phyloP scores from a whole-genome alignment of 2,888 invertebrate species.

The Dichetophora obliterata region DNA sequence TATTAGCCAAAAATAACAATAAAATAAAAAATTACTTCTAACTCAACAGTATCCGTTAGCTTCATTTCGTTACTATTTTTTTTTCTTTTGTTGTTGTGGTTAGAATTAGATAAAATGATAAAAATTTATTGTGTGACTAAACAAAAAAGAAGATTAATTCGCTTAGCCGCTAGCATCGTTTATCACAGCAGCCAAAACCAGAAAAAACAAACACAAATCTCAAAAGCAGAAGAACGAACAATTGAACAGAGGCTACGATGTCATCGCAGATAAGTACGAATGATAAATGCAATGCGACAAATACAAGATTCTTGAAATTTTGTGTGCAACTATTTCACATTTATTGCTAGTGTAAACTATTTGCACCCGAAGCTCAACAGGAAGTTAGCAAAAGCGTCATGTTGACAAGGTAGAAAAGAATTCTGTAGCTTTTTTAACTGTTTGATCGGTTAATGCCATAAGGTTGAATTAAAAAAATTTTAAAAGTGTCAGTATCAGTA shows the following conservation, averaged over 20 bases:
- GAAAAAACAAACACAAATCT: neutral
- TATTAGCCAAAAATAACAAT: neutral
- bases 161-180: neutral
- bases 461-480: too few species aligned
- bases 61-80: neutral
- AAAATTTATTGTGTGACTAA: slow-evolving; percentile 23
- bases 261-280: slow-evolving; percentile 3
- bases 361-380: too few species aligned
- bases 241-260: neutral
- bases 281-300: neutral
- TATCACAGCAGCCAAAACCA: neutral
- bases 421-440: too few species aligned
- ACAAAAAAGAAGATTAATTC: slow-evolving; percentile 34
- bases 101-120: slow-evolving; percentile 15
- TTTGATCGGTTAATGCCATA: too few species aligned
- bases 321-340: neutral
- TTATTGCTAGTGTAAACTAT: too few species aligned
- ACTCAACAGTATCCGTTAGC: neutral
- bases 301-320: neutral
- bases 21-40: neutral
- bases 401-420: too few species aligned
- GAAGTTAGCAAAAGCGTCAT: too few species aligned
- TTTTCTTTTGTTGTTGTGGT: slow-evolving; percentile 9
- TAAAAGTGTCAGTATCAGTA: too few species aligned
- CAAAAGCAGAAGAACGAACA: neutral